Evolutionary conservation across 2,113 vertebrate genomes (phyloP).

Genomic region (Micromys minutus): DNA sequence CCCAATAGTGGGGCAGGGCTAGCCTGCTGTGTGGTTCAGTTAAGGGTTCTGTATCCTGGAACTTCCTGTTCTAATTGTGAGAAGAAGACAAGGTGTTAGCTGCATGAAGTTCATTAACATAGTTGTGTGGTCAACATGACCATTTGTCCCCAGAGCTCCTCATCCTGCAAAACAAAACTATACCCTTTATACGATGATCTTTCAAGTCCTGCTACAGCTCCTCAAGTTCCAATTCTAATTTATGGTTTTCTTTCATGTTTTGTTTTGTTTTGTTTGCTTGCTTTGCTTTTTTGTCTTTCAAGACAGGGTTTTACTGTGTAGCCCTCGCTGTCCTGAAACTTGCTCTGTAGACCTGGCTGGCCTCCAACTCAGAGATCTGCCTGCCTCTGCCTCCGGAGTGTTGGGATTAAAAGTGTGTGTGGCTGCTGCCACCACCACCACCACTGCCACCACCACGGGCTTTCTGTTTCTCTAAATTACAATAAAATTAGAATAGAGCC

Average conservation of each 20-base stretch:
- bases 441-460: not conserved
- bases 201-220: too few relatives aligned
- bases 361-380: not conserved
- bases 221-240: not conserved
- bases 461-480: not conserved
- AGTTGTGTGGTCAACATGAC: accelerated
- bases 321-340: not conserved
- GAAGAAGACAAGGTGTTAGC: not conserved
- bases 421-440: too few relatives aligned
- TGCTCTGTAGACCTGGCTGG: not conserved
- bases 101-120: accelerated
- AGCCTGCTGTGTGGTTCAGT: not conserved
- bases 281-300: not conserved
- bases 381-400: not conserved
- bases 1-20: too few relatives aligned
- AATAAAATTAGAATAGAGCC: not conserved
- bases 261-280: not conserved
- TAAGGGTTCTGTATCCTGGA: not conserved
- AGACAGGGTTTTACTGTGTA: not conserved
- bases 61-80: not conserved
- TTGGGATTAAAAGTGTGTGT: not conserved
- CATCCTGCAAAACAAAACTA: not conserved
- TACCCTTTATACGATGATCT: too few relatives aligned
- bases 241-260: not conserved
- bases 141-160: not conserved